phyloP scores from a whole-genome alignment of 1,140 invertebrate genomes.

The Phortica variegata region DNA sequence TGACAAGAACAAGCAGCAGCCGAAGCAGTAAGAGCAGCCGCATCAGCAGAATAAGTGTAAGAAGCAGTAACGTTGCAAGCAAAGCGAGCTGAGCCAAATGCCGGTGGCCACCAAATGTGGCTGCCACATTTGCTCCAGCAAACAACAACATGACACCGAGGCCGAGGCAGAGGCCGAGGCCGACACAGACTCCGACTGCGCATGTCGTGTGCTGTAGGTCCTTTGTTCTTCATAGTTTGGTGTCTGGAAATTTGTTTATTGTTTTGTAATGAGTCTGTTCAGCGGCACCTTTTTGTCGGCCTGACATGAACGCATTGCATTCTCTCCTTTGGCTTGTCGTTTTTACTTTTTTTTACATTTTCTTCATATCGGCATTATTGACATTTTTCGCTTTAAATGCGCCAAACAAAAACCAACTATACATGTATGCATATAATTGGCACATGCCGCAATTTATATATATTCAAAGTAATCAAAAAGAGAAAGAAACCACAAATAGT shows the following conservation, averaged over 20 bases:
- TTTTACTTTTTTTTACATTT: no score
- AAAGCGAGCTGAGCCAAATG: background rate
- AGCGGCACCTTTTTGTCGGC: constrained; percentile 36
- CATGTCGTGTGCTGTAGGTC: constrained; percentile 26
- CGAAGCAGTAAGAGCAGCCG: constrained; percentile 23
- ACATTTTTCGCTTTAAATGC: no score
- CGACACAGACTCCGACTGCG: constrained; percentile 18
- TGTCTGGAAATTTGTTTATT: constrained; percentile 55
- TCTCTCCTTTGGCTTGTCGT: no score
- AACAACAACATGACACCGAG: no score
- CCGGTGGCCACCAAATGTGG: no score
- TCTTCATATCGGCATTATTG: constrained; percentile 43
- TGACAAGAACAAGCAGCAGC: constrained; percentile 42
- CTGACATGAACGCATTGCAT: no score
- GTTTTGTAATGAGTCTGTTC: constrained; percentile 49
- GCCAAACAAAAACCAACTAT: no score
- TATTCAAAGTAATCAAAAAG: no score
- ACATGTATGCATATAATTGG: constrained; percentile 30
- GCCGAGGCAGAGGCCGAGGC: background rate
- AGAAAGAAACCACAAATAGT: no score
- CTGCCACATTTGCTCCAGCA: no score
- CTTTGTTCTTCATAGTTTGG: constrained; percentile 11
- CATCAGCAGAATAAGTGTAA: background rate
- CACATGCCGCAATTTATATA: constrained; percentile 19
- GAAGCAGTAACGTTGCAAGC: constrained; percentile 36